These are phyloP conservation scores for Frankliniella intonsa DNA, from an alignment of 2,888 invertebrate species.

Conservation along the genomic window DNA sequence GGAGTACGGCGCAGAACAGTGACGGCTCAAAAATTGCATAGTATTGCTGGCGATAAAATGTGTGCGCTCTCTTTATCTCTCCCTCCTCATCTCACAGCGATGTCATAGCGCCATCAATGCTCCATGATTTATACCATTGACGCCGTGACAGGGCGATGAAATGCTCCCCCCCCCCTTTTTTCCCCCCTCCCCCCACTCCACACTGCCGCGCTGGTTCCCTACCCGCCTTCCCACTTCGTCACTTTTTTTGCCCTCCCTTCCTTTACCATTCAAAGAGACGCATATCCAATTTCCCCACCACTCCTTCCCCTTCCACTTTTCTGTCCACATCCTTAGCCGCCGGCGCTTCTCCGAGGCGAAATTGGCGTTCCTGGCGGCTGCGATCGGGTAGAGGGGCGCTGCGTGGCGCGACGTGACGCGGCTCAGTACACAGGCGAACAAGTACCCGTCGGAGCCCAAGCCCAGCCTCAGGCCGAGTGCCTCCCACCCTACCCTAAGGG, in stretches of 20 bases:
- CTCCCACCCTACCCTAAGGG: no score
- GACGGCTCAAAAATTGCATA: no score
- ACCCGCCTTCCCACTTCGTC: not conserved
- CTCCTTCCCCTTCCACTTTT: not conserved
- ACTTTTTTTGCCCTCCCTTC: not conserved
- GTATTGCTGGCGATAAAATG: no score
- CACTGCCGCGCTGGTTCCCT: not conserved
- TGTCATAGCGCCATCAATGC: conserved; percentile 13
- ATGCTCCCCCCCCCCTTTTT: no score
- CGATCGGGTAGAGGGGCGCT: no score
- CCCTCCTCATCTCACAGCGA: not conserved
- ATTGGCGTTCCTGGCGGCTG: no score
- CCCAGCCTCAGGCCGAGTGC: no score
- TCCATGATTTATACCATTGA: conserved; percentile 9
- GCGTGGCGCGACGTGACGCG: no score
- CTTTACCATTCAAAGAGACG: not conserved
- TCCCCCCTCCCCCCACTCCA: no score
- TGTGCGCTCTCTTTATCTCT: not conserved
- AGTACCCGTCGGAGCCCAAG: no score
- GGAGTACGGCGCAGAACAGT: no score
- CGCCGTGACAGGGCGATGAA: not conserved
- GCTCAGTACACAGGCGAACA: no score
- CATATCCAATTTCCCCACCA: not conserved
- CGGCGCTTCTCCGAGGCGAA: not conserved
- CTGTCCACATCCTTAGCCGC: not conserved